phyloP scores from a whole-genome alignment of 2,797 vertebrate species.

The Rhodeus uyekii region DNA sequence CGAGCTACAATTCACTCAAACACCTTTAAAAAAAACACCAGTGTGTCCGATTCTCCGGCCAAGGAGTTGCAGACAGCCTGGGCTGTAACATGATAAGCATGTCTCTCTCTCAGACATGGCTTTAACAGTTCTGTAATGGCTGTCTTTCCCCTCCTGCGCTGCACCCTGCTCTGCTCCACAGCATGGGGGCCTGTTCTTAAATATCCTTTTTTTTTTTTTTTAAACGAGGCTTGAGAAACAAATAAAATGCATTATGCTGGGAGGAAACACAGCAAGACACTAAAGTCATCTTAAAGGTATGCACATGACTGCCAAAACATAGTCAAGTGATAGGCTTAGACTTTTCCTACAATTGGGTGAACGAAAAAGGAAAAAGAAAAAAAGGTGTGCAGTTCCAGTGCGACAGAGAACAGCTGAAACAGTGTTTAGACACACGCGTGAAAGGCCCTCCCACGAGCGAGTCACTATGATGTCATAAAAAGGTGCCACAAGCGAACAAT shows the following conservation, averaged over 20 bases:
- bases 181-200: slow-evolving; percentile 58
- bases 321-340: slow-evolving; percentile 48
- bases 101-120: slow-evolving; percentile 64
- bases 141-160: slow-evolving; percentile 56
- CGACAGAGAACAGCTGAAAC: slow-evolving; percentile 53
- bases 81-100: slow-evolving; percentile 66
- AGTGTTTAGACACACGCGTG: slow-evolving; percentile 8
- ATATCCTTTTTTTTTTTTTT: slow-evolving; percentile 56
- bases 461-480: slow-evolving; percentile 48
- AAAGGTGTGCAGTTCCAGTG: slow-evolving; percentile 45
- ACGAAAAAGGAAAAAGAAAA: slow-evolving; percentile 8
- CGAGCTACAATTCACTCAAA: slow-evolving; percentile 18
- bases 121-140: slow-evolving; percentile 64
- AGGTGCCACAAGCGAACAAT: slow-evolving; percentile 37
- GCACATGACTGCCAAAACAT: slow-evolving; percentile 62
- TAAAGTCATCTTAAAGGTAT: slow-evolving; percentile 63
- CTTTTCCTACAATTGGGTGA: slow-evolving; percentile 30
- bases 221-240: slow-evolving; percentile 58
- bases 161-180: slow-evolving; percentile 48
- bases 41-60: slow-evolving; percentile 48
- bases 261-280: slow-evolving; percentile 58
- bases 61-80: slow-evolving; percentile 54
- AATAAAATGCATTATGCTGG: slow-evolving; percentile 2
- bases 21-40: slow-evolving; percentile 37
- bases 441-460: slow-evolving; percentile 32